A percentile compares a stretch with the other conserved stretches of the same genome.
These are phyloP conservation scores for Phaenicophaeus curvirostris DNA, from an alignment of 2,797 vertebrate genomes.

Conservation along the genomic window DNA sequence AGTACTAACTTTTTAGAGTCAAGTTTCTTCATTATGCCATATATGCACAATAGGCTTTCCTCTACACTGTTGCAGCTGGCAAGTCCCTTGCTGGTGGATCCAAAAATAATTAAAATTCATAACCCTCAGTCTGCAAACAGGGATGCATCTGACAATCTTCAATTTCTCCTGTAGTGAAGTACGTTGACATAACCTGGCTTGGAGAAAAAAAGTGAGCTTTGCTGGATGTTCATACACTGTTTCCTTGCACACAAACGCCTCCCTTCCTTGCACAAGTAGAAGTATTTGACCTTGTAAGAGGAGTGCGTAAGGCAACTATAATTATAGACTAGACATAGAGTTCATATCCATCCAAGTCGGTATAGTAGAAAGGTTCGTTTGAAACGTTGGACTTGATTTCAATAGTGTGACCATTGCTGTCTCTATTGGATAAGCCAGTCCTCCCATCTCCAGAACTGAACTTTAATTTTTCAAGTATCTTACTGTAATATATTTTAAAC, in stretches of 20 bases:
- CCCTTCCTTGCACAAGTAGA: neutral
- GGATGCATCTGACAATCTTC: neutral
- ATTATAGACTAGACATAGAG: neutral
- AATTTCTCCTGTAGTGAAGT: neutral
- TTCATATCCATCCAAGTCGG: neutral
- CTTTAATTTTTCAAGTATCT: neutral
- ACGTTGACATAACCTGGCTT: neutral
- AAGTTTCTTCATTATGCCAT: neutral
- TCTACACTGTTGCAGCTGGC: neutral
- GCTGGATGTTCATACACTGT: accelerated
- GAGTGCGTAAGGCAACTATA: neutral
- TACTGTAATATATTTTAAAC: neutral
- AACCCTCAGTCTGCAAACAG: neutral
- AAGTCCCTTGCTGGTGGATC: neutral
- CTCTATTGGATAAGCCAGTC: neutral
- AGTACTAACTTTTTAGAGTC: neutral
- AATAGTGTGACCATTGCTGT: neutral
- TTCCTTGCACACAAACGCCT: neutral
- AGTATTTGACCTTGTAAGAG: neutral
- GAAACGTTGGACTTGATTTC: neutral
- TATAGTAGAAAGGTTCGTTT: neutral
- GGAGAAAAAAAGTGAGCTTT: neutral
- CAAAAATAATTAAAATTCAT: neutral
- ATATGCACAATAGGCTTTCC: neutral
- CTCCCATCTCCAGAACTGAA: neutral